Percentiles rank a stretch among this genome's conserved stretches.
These are phyloP conservation scores for Phanerotoma sp. DNA, from an alignment of 2,888 invertebrate genomes.

Conservation along the genomic window DNA sequence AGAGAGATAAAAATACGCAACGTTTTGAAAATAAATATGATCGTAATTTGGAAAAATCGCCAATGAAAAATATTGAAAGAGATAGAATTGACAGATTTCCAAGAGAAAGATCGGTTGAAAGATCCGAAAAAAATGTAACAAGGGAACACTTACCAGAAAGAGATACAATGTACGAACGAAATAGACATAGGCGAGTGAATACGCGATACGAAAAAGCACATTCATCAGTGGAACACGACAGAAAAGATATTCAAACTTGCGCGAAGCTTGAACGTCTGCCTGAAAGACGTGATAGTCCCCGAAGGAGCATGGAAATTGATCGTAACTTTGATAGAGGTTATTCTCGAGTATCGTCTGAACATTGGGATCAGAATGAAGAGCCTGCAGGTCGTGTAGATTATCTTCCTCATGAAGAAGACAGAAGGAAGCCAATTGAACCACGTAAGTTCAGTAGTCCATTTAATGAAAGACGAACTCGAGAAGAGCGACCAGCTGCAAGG, in stretches of 20 bases:
- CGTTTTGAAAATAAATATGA: conserved; percentile 48
- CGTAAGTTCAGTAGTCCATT: conserved; percentile 57
- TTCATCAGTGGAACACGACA: conserved; percentile 41
- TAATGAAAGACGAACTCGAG: conserved; percentile 54
- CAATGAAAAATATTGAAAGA: conserved; percentile 55
- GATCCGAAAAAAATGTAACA: conserved; percentile 56
- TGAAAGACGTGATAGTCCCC: conserved; percentile 49
- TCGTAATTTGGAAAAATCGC: conserved; percentile 45
- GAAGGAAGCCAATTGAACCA: conserved; percentile 46
- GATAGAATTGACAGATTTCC: conserved; percentile 59
- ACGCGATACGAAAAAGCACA: conserved; percentile 39
- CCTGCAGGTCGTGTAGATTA: conserved; percentile 44
- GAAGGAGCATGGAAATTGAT: conserved; percentile 47
- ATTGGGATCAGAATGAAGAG: conserved; percentile 53
- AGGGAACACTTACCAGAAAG: conserved; percentile 48
- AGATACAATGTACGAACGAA: conserved; percentile 37
- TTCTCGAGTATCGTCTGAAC: conserved; percentile 44
- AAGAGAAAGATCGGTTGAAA: conserved; percentile 61
- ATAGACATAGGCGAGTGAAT: conserved; percentile 34
- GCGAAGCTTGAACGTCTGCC: conserved; percentile 45
- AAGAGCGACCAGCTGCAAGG: conserved; percentile 51
- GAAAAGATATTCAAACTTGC: conserved; percentile 42
- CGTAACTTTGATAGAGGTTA: conserved; percentile 47
- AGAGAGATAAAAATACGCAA: conserved; percentile 36
- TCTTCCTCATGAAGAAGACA: conserved; percentile 46